phyloP scores from a whole-genome alignment of 2,888 invertebrate species.

The Bombylius major region DNA sequence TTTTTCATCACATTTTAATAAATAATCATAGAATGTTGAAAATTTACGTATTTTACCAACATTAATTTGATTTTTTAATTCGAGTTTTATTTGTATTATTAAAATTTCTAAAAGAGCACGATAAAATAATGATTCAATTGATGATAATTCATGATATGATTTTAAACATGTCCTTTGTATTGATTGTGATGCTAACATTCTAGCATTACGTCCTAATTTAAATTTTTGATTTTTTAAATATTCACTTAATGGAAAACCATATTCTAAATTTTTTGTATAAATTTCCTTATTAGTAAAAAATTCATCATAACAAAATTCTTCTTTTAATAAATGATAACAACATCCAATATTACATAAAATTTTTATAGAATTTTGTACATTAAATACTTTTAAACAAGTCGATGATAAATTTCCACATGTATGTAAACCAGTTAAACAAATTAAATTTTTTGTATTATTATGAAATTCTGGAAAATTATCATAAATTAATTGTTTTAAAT shows the following conservation, averaged over 20 bases:
- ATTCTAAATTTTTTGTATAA: constrained; percentile 21
- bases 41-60: constrained; percentile 52
- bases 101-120: constrained; percentile 62
- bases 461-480: constrained; percentile 36
- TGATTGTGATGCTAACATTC: constrained; percentile 78
- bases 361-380: constrained; percentile 39
- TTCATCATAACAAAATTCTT: constrained; percentile 37
- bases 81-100: constrained; percentile 35
- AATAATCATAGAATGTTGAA: constrained; percentile 54
- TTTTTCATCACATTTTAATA: constrained; percentile 50
- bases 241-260: constrained; percentile 57
- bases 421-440: constrained; percentile 66
- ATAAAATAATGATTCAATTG: constrained; percentile 53
- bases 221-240: constrained; percentile 41
- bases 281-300: constrained; percentile 29
- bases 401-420: constrained; percentile 79
- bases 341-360: constrained; percentile 74
- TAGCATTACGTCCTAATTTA: constrained; percentile 57
- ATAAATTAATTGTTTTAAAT: constrained; percentile 40
- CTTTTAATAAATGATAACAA: constrained; percentile 73
- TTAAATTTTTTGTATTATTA: not conserved
- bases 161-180: constrained; percentile 47
- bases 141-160: constrained; percentile 46
- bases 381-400: constrained; percentile 57
- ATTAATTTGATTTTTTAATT: constrained; percentile 38